Conservation (phyloP, 2,797 vertebrate genomes). For the Propithecus perrieri region DNA sequence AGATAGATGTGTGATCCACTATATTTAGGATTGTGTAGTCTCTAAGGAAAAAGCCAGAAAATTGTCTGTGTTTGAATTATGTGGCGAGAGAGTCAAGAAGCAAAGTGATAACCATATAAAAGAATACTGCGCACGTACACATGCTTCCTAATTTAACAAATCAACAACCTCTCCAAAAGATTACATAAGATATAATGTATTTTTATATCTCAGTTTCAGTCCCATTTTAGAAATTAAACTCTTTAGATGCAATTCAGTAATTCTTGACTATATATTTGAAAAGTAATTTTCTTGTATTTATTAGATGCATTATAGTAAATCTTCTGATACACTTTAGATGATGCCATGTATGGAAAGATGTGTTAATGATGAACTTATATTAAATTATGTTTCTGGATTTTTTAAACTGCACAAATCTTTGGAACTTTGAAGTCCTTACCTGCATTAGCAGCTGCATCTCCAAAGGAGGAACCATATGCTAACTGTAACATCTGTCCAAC, state of each 20-base stretch:
- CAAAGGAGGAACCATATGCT: conserved; percentile 93
- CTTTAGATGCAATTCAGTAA: not conserved
- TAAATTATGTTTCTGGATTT: conserved; percentile 22
- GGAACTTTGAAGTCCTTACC: conserved; percentile 82
- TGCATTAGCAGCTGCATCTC: conserved; percentile 91
- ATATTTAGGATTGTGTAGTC: not conserved
- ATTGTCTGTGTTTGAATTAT: conserved; percentile 9
- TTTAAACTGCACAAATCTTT: not conserved
- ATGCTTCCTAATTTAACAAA: not conserved
- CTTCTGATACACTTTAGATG: not conserved
- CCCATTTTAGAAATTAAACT: conserved; percentile 6
- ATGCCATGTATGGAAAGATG: not conserved
- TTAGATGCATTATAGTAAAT: conserved; percentile 2
- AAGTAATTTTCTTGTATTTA: not conserved
- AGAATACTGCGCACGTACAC: not conserved
- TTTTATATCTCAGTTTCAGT: not conserved
- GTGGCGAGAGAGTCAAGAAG: not conserved
- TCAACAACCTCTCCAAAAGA: not conserved
- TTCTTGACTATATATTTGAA: conserved; percentile 12
- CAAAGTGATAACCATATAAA: not conserved
- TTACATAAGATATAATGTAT: not conserved
- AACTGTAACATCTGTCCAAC: conserved; percentile 92
- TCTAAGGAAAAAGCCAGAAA: not conserved
- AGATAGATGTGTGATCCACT: not conserved
- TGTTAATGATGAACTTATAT: not conserved